Percentiles rank a stretch among this genome's conserved stretches.
Evolutionary conservation across 2,113 vertebrate genomes (phyloP).

Genomic region (Trinectes maculatus): DNA sequence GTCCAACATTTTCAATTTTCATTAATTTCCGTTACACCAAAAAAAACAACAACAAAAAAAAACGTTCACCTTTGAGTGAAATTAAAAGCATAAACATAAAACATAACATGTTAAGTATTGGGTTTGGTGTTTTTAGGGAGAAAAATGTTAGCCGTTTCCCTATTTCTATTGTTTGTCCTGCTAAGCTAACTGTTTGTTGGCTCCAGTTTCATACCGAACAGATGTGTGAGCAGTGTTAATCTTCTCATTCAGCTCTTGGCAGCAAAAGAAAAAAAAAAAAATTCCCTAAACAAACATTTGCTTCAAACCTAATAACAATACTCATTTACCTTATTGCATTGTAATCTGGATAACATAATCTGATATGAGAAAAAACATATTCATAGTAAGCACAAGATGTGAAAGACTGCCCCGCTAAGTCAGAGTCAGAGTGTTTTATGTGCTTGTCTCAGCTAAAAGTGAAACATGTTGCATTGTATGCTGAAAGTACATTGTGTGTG

Average conservation of each 20-base stretch:
- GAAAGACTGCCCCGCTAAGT: slow-evolving; percentile 48
- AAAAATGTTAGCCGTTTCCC: background rate
- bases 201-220: background rate
- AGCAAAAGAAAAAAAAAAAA: too few species aligned
- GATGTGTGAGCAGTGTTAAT: too few species aligned
- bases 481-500: slow-evolving; percentile 2
- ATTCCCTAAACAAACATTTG: too few species aligned
- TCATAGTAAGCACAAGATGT: background rate
- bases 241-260: too few species aligned
- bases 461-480: slow-evolving; percentile 44
- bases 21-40: slow-evolving; percentile 8
- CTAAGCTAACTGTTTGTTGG: background rate
- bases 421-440: slow-evolving; percentile 53
- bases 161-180: background rate
- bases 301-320: too few species aligned
- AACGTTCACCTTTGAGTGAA: too few species aligned
- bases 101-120: background rate
- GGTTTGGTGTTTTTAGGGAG: background rate
- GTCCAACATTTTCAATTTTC: background rate
- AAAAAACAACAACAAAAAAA: slow-evolving; percentile 1
- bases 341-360: too few species aligned
- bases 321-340: too few species aligned
- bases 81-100: too few species aligned
- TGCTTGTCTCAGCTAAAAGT: slow-evolving; percentile 66
- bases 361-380: too few species aligned